Percentiles rank a stretch among this genome's conserved stretches.
phyloP scores from a whole-genome alignment of 92 coral and sea anemone genomes.

The Palythoa caribaeorum region DNA sequence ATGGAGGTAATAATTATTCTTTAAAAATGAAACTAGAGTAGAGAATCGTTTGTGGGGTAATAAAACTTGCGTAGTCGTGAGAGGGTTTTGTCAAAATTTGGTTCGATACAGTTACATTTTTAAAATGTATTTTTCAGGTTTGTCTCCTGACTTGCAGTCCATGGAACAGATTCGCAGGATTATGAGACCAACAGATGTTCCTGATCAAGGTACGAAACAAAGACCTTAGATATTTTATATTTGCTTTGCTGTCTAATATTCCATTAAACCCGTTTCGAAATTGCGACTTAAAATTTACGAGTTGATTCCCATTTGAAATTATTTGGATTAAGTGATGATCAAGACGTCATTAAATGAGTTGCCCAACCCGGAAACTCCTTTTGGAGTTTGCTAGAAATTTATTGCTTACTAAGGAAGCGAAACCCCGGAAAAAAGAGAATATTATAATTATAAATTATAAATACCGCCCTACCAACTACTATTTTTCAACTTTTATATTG shows the following conservation, averaged over 20 bases:
- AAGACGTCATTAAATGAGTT: slow-evolving; percentile 14
- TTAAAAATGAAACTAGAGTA: no score
- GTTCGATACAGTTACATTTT: neutral
- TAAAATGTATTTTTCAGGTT: slow-evolving; percentile 63
- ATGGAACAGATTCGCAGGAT: slow-evolving; percentile 99
- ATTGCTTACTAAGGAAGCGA: neutral
- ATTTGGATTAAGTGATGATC: slow-evolving; percentile 11
- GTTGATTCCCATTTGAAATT: neutral
- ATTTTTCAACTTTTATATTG: neutral
- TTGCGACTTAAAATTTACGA: neutral
- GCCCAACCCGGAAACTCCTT: slow-evolving; percentile 8
- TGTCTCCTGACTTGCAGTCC: slow-evolving; percentile 98
- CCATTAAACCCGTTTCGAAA: neutral
- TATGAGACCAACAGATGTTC: slow-evolving; percentile 99
- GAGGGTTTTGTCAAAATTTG: neutral
- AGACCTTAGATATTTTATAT: neutral
- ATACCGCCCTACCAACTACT: neutral
- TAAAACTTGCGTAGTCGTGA: neutral
- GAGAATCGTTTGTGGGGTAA: neutral
- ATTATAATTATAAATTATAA: no score
- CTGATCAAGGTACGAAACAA: slow-evolving; percentile 89
- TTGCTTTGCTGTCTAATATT: neutral
- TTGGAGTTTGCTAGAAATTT: no score
- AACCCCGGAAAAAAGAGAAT: neutral
- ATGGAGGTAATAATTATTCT: slow-evolving; percentile 88